Evolutionary conservation across 1,140 invertebrate species (phyloP).

Genomic region (Microplitis mediator): DNA sequence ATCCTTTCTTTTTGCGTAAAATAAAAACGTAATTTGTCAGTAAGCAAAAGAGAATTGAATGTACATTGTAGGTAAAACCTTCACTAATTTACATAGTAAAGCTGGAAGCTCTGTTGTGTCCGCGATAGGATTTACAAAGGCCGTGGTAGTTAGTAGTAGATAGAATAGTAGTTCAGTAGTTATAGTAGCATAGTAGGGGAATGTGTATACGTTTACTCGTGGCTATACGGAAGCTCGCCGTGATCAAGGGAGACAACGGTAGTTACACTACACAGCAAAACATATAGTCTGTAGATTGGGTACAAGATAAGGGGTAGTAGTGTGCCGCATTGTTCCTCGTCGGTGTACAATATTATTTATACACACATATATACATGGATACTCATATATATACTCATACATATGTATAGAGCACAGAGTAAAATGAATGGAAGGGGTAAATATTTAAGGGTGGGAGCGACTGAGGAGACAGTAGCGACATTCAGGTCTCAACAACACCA

Average conservation of each 20-base stretch:
- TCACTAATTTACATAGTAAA: conserved; percentile 8
- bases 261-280: conserved; percentile 4
- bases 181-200: not conserved
- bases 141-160: not conserved
- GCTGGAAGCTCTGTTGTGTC: not conserved
- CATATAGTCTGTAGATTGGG: not conserved
- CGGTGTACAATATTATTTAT: not conserved
- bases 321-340: not conserved
- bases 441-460: not conserved
- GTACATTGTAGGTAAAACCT: not conserved
- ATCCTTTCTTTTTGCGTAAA: not conserved
- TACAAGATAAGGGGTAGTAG: not conserved
- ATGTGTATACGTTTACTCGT: not conserved
- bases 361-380: not conserved
- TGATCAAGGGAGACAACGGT: conserved; percentile 29
- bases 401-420: no score
- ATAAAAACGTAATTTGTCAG: not conserved
- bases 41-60: not conserved
- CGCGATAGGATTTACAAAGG: conserved; percentile 19
- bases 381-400: not conserved
- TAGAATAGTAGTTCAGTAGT: not conserved
- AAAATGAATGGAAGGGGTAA: not conserved
- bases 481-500: conserved; percentile 6
- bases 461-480: conserved; percentile 5
- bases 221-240: conserved; percentile 20